Base-by-base conservation (phyloP, 2,797 vertebrate genomes). In the Hirundo rustica region DNA sequence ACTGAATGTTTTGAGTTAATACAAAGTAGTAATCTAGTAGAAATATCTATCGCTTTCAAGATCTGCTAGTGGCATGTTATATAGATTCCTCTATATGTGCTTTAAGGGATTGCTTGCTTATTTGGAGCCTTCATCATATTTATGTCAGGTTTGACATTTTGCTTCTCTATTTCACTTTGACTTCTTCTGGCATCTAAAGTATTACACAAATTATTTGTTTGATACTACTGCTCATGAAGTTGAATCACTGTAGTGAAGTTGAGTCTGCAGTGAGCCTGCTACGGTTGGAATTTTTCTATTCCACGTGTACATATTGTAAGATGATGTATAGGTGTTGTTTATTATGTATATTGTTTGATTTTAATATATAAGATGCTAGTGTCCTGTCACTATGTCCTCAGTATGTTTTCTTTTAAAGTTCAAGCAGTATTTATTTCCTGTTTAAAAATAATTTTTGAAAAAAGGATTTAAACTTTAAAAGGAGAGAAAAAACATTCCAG, bases 81-180 rank as follows among this genome's bases (percentile, higher is more conserved):
- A 0, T 42, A 9, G 3, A 44, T 89, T 74, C 26, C 11, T 84
- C 25, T 34, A 1, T 27, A 13, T 0, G 0, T 44, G 8, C n/a
- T 62, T 45, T 45, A 40, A 48, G 60, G 40, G 6, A 66, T 78
- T 75, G 11, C 25, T 44, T 80, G 25, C 27, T 30, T 71, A 7
- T 60, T 85, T 71, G 36, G 64, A 78, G 55, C 38, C 23, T 72
- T 85, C 18, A 62, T 13, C 2, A 1, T 80, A 42, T 70, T 84
- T 21, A 4, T 25, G 6, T 48, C 60, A 80, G 14, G 30, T 79
- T 70, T 89, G 57, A 64, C 16, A 20, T 70, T 85, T 80, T 65
- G 42, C 29, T 54, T 89, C 64, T 90, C 14, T 64, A 7, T 87
- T 81, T 90, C 44, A 30, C 11, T 54, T 80, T 34, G 29, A 64